Evolutionary conservation across 2,888 invertebrate genomes (phyloP).

Genomic region (Polyommatus iphigenia): DNA sequence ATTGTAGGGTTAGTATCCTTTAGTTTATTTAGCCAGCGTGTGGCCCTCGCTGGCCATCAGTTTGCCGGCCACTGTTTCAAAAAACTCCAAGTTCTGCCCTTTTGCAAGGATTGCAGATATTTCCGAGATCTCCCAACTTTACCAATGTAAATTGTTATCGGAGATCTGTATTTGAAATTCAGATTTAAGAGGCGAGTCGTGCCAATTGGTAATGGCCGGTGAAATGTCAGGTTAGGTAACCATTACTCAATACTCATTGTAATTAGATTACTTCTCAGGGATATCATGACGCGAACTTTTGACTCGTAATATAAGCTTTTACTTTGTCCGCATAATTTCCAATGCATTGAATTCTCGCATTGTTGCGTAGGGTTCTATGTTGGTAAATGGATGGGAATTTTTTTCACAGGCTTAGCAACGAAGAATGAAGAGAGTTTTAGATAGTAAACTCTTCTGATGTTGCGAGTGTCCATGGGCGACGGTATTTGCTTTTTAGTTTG

Average conservation of each 20-base stretch:
- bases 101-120: neutral
- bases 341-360: slow-evolving; percentile 11
- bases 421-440: neutral
- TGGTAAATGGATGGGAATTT: too few species aligned
- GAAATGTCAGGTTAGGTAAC: slow-evolving; percentile 45
- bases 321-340: slow-evolving; percentile 30
- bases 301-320: slow-evolving; percentile 33
- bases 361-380: neutral
- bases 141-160: slow-evolving; percentile 20
- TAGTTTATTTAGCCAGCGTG: too few species aligned
- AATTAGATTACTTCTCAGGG: slow-evolving; percentile 59
- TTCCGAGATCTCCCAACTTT: neutral
- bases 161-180: slow-evolving; percentile 24
- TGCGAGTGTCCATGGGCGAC: too few species aligned
- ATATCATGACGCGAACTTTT: slow-evolving; percentile 49
- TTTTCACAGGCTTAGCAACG: too few species aligned
- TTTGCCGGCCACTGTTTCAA: too few species aligned
- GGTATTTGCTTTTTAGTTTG: too few species aligned
- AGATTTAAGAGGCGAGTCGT: slow-evolving; percentile 31
- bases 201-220: slow-evolving; percentile 36
- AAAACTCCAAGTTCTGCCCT: neutral
- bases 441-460: neutral
- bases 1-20: too few species aligned
- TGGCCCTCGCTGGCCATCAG: too few species aligned
- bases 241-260: slow-evolving; percentile 41